Conservation (phyloP, 2,797 vertebrate species). For the Acanthiza pusilla region DNA sequence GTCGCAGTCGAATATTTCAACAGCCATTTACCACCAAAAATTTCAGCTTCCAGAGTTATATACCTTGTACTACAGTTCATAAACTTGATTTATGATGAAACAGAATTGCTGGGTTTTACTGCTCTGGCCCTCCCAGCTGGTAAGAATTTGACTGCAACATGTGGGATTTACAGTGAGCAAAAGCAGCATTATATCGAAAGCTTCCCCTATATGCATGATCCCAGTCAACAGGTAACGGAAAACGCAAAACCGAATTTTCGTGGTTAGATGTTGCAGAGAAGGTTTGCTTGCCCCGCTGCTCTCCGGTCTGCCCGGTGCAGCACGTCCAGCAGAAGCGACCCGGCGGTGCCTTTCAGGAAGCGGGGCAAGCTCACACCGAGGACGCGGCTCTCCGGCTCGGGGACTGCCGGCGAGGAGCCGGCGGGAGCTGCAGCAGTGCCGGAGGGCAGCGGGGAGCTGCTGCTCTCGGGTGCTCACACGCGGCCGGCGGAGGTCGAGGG, state of each 20-base stretch:
- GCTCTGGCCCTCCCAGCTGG: slow-evolving; percentile 43
- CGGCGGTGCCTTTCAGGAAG: neutral
- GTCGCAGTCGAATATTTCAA: neutral
- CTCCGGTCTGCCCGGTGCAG: neutral
- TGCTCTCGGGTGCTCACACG: neutral
- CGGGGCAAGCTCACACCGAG: accelerated
- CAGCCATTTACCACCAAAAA: slow-evolving; percentile 17
- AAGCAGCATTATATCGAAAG: neutral
- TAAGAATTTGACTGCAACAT: slow-evolving; percentile 27
- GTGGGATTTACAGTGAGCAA: neutral
- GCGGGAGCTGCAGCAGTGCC: accelerated
- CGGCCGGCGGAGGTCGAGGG: neutral
- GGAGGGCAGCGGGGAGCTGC: neutral
- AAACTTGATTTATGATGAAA: slow-evolving; percentile 54
- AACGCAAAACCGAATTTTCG: neutral
- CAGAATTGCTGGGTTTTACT: slow-evolving; percentile 15
- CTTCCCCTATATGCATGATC: neutral
- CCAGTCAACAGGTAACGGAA: neutral
- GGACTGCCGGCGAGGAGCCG: neutral
- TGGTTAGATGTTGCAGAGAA: neutral
- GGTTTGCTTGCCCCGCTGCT: neutral
- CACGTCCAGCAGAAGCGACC: neutral
- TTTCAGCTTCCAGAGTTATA: neutral
- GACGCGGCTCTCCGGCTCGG: neutral
- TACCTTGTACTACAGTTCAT: slow-evolving; percentile 51